Conservation (phyloP, 2,113 vertebrate genomes). For the Sitta europaea region DNA sequence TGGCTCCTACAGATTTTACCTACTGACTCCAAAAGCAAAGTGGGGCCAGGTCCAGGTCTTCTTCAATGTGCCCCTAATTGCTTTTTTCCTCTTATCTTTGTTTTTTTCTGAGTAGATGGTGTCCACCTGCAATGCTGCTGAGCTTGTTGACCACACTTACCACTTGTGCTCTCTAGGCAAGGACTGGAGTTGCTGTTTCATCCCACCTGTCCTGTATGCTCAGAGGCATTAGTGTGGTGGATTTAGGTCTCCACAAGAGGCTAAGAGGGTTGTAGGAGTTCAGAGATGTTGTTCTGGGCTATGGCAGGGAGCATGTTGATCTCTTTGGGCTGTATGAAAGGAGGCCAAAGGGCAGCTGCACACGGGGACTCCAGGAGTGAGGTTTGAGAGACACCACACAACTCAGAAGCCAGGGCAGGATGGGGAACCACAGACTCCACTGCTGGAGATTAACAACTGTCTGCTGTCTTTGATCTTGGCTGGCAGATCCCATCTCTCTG, state of each 20-base stretch:
- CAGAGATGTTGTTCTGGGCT: background rate
- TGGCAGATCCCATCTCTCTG: background rate
- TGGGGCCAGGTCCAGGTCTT: background rate
- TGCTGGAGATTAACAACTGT: background rate
- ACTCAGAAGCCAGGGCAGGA: background rate
- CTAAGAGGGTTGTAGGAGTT: background rate
- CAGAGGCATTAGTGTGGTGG: background rate
- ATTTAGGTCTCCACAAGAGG: background rate
- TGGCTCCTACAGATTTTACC: background rate
- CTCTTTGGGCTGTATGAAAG: background rate
- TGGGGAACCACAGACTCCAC: background rate
- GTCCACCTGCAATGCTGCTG: background rate
- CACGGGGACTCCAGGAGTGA: background rate
- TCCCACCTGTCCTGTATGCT: background rate
- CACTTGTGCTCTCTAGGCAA: background rate
- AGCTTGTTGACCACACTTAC: background rate
- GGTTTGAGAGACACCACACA: background rate
- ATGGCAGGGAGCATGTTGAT: background rate
- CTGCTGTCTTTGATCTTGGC: background rate
- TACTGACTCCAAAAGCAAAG: background rate
- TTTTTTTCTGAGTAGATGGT: background rate
- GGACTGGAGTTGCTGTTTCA: background rate
- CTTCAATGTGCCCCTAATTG: background rate
- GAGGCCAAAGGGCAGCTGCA: background rate
- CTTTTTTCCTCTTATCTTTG: background rate